phyloP scores from a whole-genome alignment of 2,113 vertebrate genomes.

The Cervus canadensis region DNA sequence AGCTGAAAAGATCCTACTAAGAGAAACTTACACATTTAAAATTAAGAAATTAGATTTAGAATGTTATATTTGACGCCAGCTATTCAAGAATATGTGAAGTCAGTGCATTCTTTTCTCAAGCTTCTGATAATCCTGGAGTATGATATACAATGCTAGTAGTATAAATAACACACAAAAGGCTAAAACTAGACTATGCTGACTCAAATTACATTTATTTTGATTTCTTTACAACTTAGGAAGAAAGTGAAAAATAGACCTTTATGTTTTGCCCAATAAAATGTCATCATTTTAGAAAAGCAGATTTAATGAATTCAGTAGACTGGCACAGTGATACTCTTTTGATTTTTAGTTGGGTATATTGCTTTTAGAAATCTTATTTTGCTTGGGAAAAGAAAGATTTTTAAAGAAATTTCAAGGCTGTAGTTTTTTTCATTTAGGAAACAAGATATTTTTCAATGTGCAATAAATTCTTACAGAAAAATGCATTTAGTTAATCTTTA shows the following conservation, averaged over 20 bases:
- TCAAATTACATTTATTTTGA: neutral
- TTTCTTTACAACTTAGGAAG: neutral
- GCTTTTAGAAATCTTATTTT: constrained; percentile 11
- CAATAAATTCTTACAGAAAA: neutral
- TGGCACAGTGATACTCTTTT: neutral
- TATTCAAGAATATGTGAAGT: constrained; percentile 30
- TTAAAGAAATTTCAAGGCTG: neutral
- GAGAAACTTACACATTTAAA: neutral
- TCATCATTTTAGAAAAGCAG: constrained; percentile 25
- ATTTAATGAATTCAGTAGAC: constrained; percentile 32
- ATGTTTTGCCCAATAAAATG: constrained; percentile 27
- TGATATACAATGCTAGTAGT: constrained; percentile 29
- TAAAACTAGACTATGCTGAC: neutral
- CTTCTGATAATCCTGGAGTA: neutral
- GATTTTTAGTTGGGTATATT: neutral
- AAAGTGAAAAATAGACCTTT: neutral
- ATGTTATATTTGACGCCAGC: neutral
- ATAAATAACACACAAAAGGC: neutral
- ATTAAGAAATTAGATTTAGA: neutral
- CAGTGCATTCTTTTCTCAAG: constrained; percentile 21
- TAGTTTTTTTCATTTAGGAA: neutral
- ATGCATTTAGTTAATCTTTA: neutral
- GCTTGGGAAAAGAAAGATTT: rapidly evolving
- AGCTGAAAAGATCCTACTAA: neutral
- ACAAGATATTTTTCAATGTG: neutral